Evolutionary conservation across 2,797 vertebrate genomes (phyloP).

Genomic region (Alosa sapidissima): DNA sequence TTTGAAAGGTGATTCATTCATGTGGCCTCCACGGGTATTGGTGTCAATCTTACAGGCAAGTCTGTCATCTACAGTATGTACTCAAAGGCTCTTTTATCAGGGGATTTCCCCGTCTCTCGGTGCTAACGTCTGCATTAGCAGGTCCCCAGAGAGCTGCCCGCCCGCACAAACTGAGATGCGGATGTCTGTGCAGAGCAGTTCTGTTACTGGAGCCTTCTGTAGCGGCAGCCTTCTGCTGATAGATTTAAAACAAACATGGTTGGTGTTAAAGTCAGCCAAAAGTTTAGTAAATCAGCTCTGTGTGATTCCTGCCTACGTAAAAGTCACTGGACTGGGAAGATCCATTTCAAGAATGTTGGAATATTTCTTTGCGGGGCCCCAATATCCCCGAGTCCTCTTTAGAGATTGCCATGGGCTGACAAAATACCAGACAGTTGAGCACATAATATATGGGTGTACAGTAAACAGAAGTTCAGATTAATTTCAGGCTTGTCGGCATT

Average conservation of each 20-base stretch:
- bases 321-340: background rate
- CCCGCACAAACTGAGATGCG: no score
- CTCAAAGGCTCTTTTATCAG: no score
- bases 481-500: conserved; percentile 9
- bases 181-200: background rate
- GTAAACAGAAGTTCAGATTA: background rate
- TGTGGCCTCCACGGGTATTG: no score
- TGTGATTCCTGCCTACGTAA: background rate
- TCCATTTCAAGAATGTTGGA: background rate
- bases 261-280: background rate
- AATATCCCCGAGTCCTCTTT: background rate
- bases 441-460: background rate
- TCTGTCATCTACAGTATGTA: no score
- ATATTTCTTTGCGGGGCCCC: background rate
- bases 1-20: no score
- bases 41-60: no score
- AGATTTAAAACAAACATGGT: background rate
- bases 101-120: no score
- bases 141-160: no score
- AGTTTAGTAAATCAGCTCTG: background rate
- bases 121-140: background rate
- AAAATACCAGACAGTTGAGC: background rate
- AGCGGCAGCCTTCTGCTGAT: background rate
- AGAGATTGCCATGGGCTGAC: background rate
- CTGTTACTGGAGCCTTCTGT: background rate